Base-by-base conservation (phyloP, 2,888 invertebrate species). In the Philonicus albiceps region DNA sequence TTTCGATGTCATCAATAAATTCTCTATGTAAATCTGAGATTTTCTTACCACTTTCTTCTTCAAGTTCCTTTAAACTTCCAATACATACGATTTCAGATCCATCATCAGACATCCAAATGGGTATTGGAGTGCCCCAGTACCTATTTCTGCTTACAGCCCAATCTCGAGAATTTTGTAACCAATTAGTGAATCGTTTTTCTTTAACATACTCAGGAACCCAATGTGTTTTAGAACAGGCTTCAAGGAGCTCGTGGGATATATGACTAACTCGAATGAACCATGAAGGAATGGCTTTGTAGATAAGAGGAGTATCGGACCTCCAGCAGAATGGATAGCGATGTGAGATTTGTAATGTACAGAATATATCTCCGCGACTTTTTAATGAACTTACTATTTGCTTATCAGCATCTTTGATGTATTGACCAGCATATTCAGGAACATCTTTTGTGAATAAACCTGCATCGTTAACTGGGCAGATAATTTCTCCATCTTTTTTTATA, bases 121-220 rank as follows among this genome's bases (percentile, higher is more conserved):
- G 99, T 89, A 99, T 98, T 2, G 99, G 99, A 64, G 98, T 99
- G 64, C 99, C 99, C 98, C 98, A 99, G 91, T 98, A 99, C 40
- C 99, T 94, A 92, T 98, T 98, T 81, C 99, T 93, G 89, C 98
- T 98, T 3, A 99, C 95, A 27, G 98, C 97, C 98, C 98, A 98
- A 93, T 99, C 99, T 84, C 98, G 94, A 0, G 98, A 98, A 87
- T 98, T 98, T 84, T 95, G 94, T 88, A 83, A 99, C 92, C 98
- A 99, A 98, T 92, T 95, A 99, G 92, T 98, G 93, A 99, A 98
- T 88, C 98, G 93, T 91, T 98, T 98, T 88, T 98, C 98, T 91
- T 97, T 97, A 0, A 98, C 97, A 93, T 97, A 97, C 87, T 97
- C 97, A 1, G 99, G 98, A 1, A 98, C 98, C 98, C 99, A 99